phyloP scores from a whole-genome alignment of 2,888 invertebrate species.

The Pharmacophagus antenor region DNA sequence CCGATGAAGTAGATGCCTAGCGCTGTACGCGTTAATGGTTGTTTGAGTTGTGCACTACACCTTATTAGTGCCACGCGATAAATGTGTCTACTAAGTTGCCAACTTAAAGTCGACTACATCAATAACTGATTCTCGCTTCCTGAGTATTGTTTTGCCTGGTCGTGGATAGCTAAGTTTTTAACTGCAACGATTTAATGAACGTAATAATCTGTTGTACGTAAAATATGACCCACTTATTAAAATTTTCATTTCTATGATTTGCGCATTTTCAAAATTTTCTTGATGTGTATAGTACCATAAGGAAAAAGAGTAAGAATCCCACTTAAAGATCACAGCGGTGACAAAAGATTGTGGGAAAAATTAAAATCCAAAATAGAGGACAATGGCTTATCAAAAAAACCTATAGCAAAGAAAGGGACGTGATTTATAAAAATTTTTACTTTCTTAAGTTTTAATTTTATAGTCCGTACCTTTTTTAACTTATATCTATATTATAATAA shows the following conservation, averaged over 20 bases:
- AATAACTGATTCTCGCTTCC: slow-evolving; percentile 21
- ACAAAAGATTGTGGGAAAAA: too few species aligned
- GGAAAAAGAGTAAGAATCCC: too few species aligned
- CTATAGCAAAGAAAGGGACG: too few species aligned
- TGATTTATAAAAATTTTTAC: too few species aligned
- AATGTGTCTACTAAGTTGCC: slow-evolving; percentile 20
- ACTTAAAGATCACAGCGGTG: too few species aligned
- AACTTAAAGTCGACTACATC: slow-evolving; percentile 22
- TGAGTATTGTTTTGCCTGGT: slow-evolving; percentile 12
- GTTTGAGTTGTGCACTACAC: slow-evolving; percentile 19
- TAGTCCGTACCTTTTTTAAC: too few species aligned
- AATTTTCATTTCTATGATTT: background rate
- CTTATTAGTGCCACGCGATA: slow-evolving; percentile 32
- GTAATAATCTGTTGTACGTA: background rate
- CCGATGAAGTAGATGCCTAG: slow-evolving; percentile 42
- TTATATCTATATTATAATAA: too few species aligned
- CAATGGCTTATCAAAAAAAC: too few species aligned
- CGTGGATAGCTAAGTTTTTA: slow-evolving; percentile 1
- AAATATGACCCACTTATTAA: background rate
- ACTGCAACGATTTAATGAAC: background rate
- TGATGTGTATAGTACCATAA: too few species aligned
- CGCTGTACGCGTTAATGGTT: slow-evolving; percentile 17
- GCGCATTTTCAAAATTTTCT: too few species aligned
- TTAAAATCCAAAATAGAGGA: too few species aligned
- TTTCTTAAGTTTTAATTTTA: too few species aligned